A percentile compares a stretch with the other conserved stretches of the same genome.
phyloP scores from a whole-genome alignment of 2,888 invertebrate genomes.

The Drosophila incognita region DNA sequence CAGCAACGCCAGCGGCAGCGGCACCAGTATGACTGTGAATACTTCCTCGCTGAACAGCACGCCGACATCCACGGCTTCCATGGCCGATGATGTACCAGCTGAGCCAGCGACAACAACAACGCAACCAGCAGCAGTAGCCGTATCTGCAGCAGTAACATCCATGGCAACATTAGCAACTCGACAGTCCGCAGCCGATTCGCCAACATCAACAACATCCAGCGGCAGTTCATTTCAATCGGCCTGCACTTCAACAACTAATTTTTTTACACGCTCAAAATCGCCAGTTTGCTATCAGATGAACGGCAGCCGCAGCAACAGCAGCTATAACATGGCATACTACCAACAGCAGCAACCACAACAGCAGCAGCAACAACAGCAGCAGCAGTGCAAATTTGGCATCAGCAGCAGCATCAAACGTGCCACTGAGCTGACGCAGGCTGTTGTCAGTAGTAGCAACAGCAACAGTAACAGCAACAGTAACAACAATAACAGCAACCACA shows the following conservation, averaged over 20 bases:
- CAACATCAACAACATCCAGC: constrained; percentile 54
- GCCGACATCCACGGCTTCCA: constrained; percentile 37
- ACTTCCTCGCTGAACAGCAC: constrained; percentile 47
- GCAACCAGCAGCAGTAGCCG: constrained; percentile 2
- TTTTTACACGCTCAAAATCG: constrained; percentile 49
- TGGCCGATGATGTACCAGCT: constrained; percentile 9
- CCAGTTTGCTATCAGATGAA: constrained; percentile 54
- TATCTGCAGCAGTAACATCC: constrained; percentile 23
- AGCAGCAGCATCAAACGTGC: constrained; percentile 23
- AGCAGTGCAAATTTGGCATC: constrained; percentile 24
- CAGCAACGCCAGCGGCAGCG: constrained; percentile 33
- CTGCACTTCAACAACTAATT: constrained; percentile 69
- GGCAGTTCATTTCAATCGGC: constrained; percentile 72
- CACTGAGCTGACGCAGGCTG: constrained; percentile 4
- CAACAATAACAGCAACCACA: constrained; percentile 8
- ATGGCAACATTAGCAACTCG: constrained; percentile 8
- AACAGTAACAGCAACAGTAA: constrained; percentile 51
- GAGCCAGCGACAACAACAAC: constrained; percentile 5
- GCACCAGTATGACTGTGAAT: constrained; percentile 49
- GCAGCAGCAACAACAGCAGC: constrained; percentile 27
- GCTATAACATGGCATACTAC: constrained; percentile 43
- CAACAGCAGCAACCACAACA: constrained; percentile 40
- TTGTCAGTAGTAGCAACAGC: constrained; percentile 18
- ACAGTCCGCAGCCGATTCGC: constrained; percentile 47
- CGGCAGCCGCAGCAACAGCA: constrained; percentile 36